Percentiles rank a stretch among this genome's conserved stretches.
Evolutionary conservation across 2,797 vertebrate species (phyloP).

Genomic region (Premnoplex brunnescens): DNA sequence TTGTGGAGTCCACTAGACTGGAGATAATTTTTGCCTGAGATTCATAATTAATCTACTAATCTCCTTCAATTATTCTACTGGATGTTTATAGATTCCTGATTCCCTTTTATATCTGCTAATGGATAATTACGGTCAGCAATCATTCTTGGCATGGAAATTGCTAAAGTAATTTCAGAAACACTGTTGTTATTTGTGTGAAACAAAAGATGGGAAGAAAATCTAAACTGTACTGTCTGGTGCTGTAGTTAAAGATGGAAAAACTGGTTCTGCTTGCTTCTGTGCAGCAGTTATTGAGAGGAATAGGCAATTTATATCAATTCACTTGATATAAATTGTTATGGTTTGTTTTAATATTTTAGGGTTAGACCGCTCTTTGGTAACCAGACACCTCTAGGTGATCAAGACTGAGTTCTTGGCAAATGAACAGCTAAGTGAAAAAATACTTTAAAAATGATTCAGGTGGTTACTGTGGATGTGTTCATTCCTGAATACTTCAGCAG

Average conservation of each 20-base stretch:
- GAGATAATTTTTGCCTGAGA: constrained; percentile 11
- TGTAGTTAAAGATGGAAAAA: not conserved
- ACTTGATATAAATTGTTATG: not conserved
- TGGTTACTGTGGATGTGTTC: not conserved
- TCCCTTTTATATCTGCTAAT: constrained; percentile 39
- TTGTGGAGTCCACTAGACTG: not conserved
- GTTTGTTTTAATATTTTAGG: not conserved
- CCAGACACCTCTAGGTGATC: not conserved
- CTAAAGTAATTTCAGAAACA: constrained; percentile 17
- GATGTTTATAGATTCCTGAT: constrained; percentile 5
- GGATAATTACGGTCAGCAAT: constrained; percentile 5
- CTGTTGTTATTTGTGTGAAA: not conserved
- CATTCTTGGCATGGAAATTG: constrained; percentile 16
- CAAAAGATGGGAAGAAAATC: not conserved
- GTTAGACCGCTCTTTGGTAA: not conserved
- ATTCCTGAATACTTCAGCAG: not conserved
- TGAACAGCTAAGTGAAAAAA: not conserved
- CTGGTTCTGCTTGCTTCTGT: not conserved
- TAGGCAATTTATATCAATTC: not conserved
- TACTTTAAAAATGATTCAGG: not conserved
- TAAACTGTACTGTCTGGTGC: not conserved
- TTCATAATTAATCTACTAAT: constrained; percentile 6
- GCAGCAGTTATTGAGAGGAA: not conserved
- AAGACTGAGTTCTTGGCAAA: not conserved
- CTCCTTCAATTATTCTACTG: constrained; percentile 21